Evolutionary conservation across 1,140 invertebrate genomes (phyloP).

Genomic region (Drosophila mayri): DNA sequence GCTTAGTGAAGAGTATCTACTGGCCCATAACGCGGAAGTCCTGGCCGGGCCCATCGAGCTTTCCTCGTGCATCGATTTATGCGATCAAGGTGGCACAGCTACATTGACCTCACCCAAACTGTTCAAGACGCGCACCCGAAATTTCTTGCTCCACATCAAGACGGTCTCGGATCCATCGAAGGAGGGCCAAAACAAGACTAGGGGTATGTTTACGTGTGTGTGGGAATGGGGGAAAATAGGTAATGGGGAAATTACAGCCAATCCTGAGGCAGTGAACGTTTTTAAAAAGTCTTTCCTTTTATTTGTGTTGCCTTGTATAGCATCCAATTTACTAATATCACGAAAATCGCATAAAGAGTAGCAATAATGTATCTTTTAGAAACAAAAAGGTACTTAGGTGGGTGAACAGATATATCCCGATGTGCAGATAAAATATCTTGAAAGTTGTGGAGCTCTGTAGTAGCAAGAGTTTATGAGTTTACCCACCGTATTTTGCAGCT

Average conservation of each 20-base stretch:
- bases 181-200: constrained; percentile 85
- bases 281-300: neutral
- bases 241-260: neutral
- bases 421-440: neutral
- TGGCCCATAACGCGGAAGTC: constrained; percentile 94
- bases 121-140: constrained; percentile 91
- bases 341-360: neutral
- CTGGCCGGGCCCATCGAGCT: constrained; percentile 94
- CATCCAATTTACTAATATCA: neutral
- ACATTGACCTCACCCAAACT: constrained; percentile 94
- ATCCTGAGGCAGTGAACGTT: too few relatives aligned
- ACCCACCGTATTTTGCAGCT: constrained; percentile 50
- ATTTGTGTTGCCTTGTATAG: neutral
- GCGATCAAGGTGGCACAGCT: constrained; percentile 92
- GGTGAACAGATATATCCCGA: neutral
- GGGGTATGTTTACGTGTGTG: constrained; percentile 85
- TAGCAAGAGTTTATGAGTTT: neutral
- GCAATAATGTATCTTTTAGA: neutral
- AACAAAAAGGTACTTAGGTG: neutral
- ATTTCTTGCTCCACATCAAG: constrained; percentile 94
- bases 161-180: constrained; percentile 89
- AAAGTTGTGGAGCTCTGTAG: neutral
- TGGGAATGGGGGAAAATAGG: neutral
- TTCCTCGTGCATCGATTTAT: constrained; percentile 92
- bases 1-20: constrained; percentile 91